These are phyloP conservation scores for Prolemur simus DNA, from an alignment of 2,113 vertebrate species.

Conservation along the genomic window DNA sequence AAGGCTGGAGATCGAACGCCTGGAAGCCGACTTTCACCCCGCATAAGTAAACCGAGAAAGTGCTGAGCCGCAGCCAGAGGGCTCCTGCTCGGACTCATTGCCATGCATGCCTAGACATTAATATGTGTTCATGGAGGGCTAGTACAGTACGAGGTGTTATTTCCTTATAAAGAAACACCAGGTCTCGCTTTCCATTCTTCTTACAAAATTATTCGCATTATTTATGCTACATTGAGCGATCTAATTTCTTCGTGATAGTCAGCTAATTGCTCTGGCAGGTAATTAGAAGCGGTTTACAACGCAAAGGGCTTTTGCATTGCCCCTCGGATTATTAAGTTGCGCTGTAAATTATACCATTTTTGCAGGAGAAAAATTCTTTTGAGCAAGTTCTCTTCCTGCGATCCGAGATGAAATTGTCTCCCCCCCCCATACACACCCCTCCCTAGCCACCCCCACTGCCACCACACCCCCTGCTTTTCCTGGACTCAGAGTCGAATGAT, in stretches of 20 bases:
- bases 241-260: conserved; percentile 95
- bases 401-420: conserved; percentile 80
- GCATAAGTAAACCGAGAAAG: conserved; percentile 85
- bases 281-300: conserved; percentile 91
- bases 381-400: conserved; percentile 85
- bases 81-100: conserved; percentile 85
- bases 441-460: conserved; percentile 70
- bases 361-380: conserved; percentile 85
- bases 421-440: conserved; percentile 19
- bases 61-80: conserved; percentile 86
- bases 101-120: conserved; percentile 88
- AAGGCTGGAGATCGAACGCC: conserved; percentile 87
- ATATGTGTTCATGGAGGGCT: conserved; percentile 86
- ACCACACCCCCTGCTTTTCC: conserved; percentile 82
- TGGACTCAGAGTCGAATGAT: conserved; percentile 87
- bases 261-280: conserved; percentile 97
- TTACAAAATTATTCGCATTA: conserved; percentile 92
- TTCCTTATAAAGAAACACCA: conserved; percentile 91
- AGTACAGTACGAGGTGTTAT: conserved; percentile 88
- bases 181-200: conserved; percentile 91
- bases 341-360: conserved; percentile 92
- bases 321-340: conserved; percentile 91
- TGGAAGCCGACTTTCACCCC: conserved; percentile 87
- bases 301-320: conserved; percentile 87
- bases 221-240: conserved; percentile 94